Evolutionary conservation across 2,888 invertebrate species (phyloP).

Genomic region (Lochmaea crataegi): DNA sequence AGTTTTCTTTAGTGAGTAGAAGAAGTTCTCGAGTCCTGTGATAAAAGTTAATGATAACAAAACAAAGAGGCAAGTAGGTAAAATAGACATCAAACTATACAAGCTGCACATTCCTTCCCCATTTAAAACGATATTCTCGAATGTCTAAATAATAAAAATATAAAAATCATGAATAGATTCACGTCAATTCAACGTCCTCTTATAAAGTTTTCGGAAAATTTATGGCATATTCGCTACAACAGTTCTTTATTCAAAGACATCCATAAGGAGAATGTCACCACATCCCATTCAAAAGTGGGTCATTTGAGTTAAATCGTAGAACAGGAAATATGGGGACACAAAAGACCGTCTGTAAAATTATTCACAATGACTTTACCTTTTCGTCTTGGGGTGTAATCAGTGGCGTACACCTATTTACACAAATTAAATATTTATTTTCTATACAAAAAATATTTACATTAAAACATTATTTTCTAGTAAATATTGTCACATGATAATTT

Average conservation of each 20-base stretch:
- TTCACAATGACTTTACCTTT: conserved; percentile 34
- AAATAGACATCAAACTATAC: not conserved
- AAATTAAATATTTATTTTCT: not conserved
- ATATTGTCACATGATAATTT: no score
- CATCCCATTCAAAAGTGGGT: conserved; percentile 44
- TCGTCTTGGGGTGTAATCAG: conserved; percentile 14
- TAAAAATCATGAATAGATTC: conserved; percentile 23
- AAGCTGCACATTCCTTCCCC: conserved; percentile 6
- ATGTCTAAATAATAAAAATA: conserved; percentile 18
- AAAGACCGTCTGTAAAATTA: conserved; percentile 31
- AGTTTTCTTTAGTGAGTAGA: no score
- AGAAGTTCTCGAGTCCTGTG: no score
- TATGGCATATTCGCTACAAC: conserved; percentile 22
- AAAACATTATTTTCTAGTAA: no score
- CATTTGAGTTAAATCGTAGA: conserved; percentile 41
- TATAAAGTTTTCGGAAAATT: conserved; percentile 18
- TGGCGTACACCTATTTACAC: not conserved
- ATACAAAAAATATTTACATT: not conserved
- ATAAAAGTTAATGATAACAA: no score
- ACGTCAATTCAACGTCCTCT: conserved; percentile 14
- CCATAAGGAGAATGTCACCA: conserved; percentile 40
- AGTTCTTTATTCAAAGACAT: conserved; percentile 26
- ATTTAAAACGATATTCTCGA: conserved; percentile 17
- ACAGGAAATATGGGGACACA: conserved; percentile 32
- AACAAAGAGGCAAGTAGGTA: no score